Conservation (phyloP, 2,888 invertebrate species). For the Drosophila merina region DNA sequence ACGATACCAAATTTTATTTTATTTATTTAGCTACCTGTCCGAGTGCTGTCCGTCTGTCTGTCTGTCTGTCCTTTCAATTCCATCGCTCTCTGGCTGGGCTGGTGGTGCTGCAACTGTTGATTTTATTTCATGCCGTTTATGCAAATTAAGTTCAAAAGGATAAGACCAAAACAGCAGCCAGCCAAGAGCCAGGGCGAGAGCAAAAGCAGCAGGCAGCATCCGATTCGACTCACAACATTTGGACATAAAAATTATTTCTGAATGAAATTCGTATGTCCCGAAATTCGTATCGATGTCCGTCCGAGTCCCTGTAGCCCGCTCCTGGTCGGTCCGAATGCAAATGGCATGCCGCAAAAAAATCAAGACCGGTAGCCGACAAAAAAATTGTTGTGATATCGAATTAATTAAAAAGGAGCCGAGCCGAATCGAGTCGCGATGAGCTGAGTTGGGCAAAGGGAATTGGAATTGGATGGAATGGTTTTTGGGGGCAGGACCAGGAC, state of each 20-base stretch:
- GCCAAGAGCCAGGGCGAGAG: slow-evolving; percentile 5
- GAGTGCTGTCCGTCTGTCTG: slow-evolving; percentile 27
- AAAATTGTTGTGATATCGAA: slow-evolving; percentile 76
- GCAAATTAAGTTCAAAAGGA: slow-evolving; percentile 75
- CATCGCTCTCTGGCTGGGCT: slow-evolving; percentile 24
- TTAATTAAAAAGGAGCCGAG: slow-evolving; percentile 68
- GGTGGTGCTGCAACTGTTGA: slow-evolving; percentile 69
- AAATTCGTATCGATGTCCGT: slow-evolving; percentile 69
- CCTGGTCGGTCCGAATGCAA: slow-evolving; percentile 67
- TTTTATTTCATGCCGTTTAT: slow-evolving; percentile 79
- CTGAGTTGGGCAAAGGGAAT: slow-evolving; percentile 23
- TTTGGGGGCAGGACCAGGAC: slow-evolving; percentile 5
- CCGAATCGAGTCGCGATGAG: slow-evolving; percentile 3
- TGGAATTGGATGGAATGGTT: slow-evolving; percentile 7
- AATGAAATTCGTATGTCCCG: slow-evolving; percentile 71
- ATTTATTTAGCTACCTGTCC: slow-evolving; percentile 66
- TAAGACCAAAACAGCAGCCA: slow-evolving; percentile 62
- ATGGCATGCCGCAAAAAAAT: slow-evolving; percentile 57
- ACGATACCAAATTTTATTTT: slow-evolving; percentile 63
- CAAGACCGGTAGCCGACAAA: slow-evolving; percentile 75
- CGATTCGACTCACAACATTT: slow-evolving; percentile 64
- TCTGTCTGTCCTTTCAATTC: slow-evolving; percentile 31
- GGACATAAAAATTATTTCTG: slow-evolving; percentile 78
- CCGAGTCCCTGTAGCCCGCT: slow-evolving; percentile 9
- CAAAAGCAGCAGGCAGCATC: slow-evolving; percentile 35